A percentile compares a stretch with the other conserved stretches of the same genome.
Conservation (phyloP, 2,113 vertebrate species). For the Dipodomys stephensi region DNA sequence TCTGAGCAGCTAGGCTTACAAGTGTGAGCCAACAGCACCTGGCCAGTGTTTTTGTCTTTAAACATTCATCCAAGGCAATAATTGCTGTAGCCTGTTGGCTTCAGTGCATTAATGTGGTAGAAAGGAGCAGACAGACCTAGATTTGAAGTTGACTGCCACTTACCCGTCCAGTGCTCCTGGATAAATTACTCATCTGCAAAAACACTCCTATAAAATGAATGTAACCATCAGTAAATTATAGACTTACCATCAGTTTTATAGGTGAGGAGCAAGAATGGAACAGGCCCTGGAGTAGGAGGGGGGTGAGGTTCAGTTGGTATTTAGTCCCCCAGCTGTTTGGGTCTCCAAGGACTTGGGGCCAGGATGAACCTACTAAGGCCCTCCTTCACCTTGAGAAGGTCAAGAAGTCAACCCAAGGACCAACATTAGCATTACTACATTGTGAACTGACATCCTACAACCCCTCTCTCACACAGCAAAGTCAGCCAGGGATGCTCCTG, state of each 20-base stretch:
- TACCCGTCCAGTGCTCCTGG: background rate
- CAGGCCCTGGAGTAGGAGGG: background rate
- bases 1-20: too few species aligned
- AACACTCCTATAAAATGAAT: conserved; percentile 15
- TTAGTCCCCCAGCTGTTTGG: background rate
- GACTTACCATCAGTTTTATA: background rate
- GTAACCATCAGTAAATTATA: background rate
- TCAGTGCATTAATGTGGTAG: background rate
- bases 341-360: background rate
- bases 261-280: background rate
- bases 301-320: background rate
- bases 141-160: conserved; percentile 45
- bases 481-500: background rate
- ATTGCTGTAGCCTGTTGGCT: background rate
- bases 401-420: background rate
- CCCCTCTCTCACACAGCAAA: background rate
- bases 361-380: background rate
- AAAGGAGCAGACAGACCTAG: background rate
- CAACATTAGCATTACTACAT: background rate
- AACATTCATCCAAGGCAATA: background rate
- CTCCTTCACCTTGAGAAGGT: background rate
- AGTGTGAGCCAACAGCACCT: too few species aligned
- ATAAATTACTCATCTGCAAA: conserved; percentile 1
- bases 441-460: background rate
- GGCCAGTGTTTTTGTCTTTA: background rate